Evolutionary conservation across 35 echinoderm and acorn worm genomes (phyloP).

Genomic region (Heliocidaris erythrogramma): DNA sequence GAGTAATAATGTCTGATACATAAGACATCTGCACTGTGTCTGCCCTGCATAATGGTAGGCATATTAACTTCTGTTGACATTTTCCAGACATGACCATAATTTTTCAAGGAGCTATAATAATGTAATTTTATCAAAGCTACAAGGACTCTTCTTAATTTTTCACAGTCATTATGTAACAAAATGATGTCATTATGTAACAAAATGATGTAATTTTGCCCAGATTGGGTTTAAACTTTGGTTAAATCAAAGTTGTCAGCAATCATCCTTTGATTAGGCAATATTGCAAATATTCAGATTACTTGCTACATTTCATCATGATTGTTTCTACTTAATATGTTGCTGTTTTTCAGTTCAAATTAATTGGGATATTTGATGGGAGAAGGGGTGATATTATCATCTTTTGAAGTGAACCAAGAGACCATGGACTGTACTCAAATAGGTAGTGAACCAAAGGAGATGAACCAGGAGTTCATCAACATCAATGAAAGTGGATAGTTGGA

Average conservation of each 20-base stretch:
- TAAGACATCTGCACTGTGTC: neutral
- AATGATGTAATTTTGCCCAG: neutral
- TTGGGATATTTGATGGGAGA: neutral
- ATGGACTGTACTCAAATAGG: neutral
- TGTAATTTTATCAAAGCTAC: neutral
- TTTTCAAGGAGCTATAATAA: neutral
- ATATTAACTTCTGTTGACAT: neutral
- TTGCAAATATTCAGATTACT: neutral
- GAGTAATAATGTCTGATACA: neutral
- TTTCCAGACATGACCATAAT: neutral
- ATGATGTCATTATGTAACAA: neutral
- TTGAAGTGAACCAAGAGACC: neutral
- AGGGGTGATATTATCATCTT: neutral
- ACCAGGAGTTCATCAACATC: too few relatives aligned
- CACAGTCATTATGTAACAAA: neutral
- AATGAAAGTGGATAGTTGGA: too few relatives aligned
- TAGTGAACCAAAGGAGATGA: neutral
- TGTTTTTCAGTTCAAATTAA: neutral
- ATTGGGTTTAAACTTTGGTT: too few relatives aligned
- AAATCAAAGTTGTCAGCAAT: neutral
- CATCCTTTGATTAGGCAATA: neutral
- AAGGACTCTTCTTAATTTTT: neutral
- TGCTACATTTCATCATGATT: too few relatives aligned
- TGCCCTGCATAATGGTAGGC: neutral
- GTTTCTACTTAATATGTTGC: neutral